phyloP scores from a whole-genome alignment of 1,140 invertebrate species.

The Lasaia peninsularis region DNA sequence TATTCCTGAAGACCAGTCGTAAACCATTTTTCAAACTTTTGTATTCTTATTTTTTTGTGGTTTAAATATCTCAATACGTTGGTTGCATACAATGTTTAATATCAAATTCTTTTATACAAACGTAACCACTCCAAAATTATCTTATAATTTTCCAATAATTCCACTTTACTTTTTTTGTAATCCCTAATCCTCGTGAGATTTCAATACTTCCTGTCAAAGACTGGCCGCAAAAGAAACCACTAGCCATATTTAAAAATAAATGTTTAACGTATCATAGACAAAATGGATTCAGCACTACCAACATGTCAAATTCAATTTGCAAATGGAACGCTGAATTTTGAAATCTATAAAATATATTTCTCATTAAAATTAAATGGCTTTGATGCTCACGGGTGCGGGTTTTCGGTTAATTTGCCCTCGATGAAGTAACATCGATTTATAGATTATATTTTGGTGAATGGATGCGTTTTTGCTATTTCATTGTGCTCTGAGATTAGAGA shows the following conservation, averaged over 20 bases:
- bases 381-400: constrained; percentile 24
- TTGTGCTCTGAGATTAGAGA: constrained; percentile 49
- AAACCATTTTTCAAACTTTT: too few relatives aligned
- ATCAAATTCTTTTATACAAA: constrained; percentile 5
- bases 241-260: constrained; percentile 47
- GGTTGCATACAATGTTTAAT: background rate
- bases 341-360: constrained; percentile 30
- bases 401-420: constrained; percentile 38
- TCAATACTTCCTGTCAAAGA: constrained; percentile 65
- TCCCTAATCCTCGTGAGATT: constrained; percentile 65
- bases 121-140: constrained; percentile 29
- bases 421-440: constrained; percentile 42
- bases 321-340: constrained; percentile 34
- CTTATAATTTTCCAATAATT: constrained; percentile 66
- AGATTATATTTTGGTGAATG: constrained; percentile 63
- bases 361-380: constrained; percentile 61
- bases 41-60: background rate
- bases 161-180: constrained; percentile 65
- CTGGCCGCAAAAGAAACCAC: constrained; percentile 57
- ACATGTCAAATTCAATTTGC: constrained; percentile 65
- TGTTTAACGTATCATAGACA: constrained; percentile 66
- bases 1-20: too few relatives aligned
- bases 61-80: constrained; percentile 4
- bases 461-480: constrained; percentile 39
- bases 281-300: constrained; percentile 40